These are phyloP conservation scores for Hylia prasina DNA, from an alignment of 2,113 vertebrate genomes.

Conservation along the genomic window DNA sequence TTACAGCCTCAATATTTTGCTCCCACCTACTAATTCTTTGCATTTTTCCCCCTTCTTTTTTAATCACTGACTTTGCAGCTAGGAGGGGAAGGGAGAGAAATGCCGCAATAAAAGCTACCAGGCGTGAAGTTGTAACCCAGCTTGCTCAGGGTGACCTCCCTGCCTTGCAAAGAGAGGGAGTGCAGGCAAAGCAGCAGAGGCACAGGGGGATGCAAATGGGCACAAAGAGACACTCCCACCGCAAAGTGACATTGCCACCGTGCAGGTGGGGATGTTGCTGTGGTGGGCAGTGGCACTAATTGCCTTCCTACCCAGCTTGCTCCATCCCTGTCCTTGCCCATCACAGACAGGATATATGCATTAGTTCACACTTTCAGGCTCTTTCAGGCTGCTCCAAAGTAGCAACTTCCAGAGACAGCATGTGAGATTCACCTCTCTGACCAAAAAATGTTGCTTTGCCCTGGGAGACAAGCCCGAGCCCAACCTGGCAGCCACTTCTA, in stretches of 20 bases:
- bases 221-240: accelerated
- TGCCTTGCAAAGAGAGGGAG: not conserved
- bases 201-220: not conserved
- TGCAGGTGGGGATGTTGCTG: accelerated
- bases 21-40: not conserved
- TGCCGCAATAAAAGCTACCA: not conserved
- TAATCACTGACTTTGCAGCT: constrained; percentile 28
- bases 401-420: not conserved
- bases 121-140: constrained; percentile 33
- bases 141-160: constrained; percentile 28
- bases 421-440: not conserved
- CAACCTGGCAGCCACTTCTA: not conserved
- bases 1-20: not conserved
- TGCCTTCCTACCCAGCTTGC: not conserved
- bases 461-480: not conserved
- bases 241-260: not conserved
- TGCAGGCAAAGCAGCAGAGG: not conserved
- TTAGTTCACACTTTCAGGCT: not conserved
- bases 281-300: not conserved
- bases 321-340: not conserved
- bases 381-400: not conserved
- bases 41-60: not conserved
- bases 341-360: accelerated
- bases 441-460: not conserved
- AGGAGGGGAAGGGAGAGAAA: not conserved